A percentile compares a stretch with the other conserved stretches of the same genome.
Conservation (phyloP, 1,140 invertebrate genomes). For the Globodera ellingtonae region DNA sequence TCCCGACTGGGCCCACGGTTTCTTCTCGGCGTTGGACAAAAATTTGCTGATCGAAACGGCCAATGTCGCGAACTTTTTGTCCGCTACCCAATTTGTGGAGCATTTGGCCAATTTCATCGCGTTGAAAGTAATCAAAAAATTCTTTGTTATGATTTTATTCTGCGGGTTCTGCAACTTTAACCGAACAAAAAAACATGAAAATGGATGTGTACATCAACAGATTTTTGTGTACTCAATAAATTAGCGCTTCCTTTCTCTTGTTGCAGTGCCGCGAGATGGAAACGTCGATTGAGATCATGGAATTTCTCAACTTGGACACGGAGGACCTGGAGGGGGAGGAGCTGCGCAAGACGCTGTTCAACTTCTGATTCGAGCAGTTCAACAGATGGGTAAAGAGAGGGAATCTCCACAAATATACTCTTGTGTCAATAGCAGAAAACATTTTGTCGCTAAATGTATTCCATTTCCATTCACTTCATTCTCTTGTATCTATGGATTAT, state of each 20-base stretch:
- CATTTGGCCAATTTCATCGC: constrained; percentile 19
- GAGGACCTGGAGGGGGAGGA: background rate
- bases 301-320: constrained; percentile 3
- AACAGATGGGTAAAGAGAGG: too few species aligned
- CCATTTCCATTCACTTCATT: too few species aligned
- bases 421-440: too few species aligned
- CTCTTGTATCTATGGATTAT: too few species aligned
- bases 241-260: background rate
- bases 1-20: constrained; percentile 21
- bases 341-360: background rate
- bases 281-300: constrained; percentile 4
- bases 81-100: constrained; percentile 20
- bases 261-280: constrained; percentile 18
- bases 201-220: too few species aligned
- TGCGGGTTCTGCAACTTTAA: too few species aligned
- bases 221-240: background rate
- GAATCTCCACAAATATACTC: too few species aligned
- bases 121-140: background rate
- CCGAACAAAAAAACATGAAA: too few species aligned
- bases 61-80: constrained; percentile 15
- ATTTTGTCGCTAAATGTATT: too few species aligned
- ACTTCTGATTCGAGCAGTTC: background rate
- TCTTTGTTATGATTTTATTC: background rate
- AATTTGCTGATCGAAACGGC: constrained; percentile 16
- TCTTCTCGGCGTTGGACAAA: constrained; percentile 24